Evolutionary conservation across 2,888 invertebrate species (phyloP), one percentile per base, ranked within the genome.

Genomic region (Timandra comae): DNA sequence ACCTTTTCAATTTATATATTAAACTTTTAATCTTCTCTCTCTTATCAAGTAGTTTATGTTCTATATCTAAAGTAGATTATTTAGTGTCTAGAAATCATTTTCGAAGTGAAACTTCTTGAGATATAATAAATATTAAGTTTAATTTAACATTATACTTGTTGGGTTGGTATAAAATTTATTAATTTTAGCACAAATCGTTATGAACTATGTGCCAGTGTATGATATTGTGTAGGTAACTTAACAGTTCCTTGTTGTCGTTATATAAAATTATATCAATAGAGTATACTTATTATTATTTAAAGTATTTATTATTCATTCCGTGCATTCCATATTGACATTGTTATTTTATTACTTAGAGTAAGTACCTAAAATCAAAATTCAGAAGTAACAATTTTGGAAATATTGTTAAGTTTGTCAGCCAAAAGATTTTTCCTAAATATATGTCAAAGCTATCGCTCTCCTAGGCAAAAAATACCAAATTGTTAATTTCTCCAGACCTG

Each of bases 41-140:
- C 38, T 33, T 43, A 39, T 37, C 31, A 25, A 32, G 24, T 30
- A 31, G 12, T 21, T 34, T 13, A 7, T n/a, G 20, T 31, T 33
- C 24, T 27, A 22, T 12, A 29, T 40, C 30, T 29, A 29, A 27
- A 8, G 32, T 24, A 24, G 24, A 24, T 10, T 10, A 9, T 24
- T 24, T 24, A 24, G 11, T 11, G 11, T 24, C 8, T 24, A 35
- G 21, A 27, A 23, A 35, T 43, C 39, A 42, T 43, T 43, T 49
- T 33, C 35, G 46, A 44, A 49, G 49, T 49, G 38, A 46, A 49
- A 49, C 49, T 49, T 49, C 46, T 30, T 8, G 29, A 19, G n/a
- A n/a, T n/a, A n/a, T 30, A 13, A 30, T 20, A 39, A 35, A 22
- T 19, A 25, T 13, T 34, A 21, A 8, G 23, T 32, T 35, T 28